Conservation (phyloP, 2,113 vertebrate species). For the Murina feae region DNA sequence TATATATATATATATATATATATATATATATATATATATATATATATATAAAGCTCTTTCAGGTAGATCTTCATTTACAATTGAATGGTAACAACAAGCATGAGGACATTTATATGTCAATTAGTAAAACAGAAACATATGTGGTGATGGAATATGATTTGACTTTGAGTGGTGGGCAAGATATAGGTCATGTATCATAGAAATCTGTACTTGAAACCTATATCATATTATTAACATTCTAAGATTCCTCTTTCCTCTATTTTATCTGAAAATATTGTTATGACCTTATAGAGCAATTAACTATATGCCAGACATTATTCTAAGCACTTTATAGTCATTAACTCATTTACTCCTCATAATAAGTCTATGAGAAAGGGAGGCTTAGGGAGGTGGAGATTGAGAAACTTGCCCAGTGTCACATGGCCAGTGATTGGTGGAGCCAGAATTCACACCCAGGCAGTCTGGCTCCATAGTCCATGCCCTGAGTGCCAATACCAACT, state of each 20-base stretch:
- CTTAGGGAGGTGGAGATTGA: not conserved
- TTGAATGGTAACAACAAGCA: not conserved
- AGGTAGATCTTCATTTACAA: not conserved
- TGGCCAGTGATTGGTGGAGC: fast-evolving
- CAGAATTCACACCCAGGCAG: not conserved
- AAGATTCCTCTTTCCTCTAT: not conserved
- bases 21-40: no score
- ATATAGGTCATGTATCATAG: no score
- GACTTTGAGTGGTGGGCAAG: no score
- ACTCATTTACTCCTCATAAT: not conserved
- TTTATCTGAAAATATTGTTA: not conserved
- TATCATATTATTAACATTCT: not conserved
- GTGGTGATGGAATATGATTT: no score
- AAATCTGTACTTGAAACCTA: no score
- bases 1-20: not conserved
- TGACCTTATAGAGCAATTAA: not conserved
- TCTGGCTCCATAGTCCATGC: no score
- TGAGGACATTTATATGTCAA: not conserved
- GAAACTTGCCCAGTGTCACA: not conserved
- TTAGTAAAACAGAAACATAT: not conserved
- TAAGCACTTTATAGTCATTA: not conserved
- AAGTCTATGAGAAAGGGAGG: not conserved
- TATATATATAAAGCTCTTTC: not conserved
- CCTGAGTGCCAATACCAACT: not conserved
- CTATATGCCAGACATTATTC: not conserved